These are phyloP conservation scores for Leptobrachium leishanense DNA, from an alignment of 2,113 vertebrate genomes.

Conservation along the genomic window DNA sequence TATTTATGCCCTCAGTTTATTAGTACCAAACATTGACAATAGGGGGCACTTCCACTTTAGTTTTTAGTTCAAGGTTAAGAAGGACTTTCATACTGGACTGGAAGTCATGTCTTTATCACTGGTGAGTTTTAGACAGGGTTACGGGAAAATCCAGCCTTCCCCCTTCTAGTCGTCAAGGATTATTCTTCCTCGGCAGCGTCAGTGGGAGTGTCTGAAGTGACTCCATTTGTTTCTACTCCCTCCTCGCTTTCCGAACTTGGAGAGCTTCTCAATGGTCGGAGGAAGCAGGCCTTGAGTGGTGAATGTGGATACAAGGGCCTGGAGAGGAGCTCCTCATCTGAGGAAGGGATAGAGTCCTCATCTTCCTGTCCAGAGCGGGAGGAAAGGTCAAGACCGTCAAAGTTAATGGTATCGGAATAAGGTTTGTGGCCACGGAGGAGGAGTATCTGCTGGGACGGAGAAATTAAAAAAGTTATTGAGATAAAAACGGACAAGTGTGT, in stretches of 20 bases:
- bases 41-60: neutral
- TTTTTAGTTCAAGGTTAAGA: neutral
- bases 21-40: no score
- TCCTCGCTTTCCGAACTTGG: constrained; percentile 83
- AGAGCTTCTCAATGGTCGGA: constrained; percentile 60
- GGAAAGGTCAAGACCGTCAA: constrained; percentile 79
- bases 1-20: no score
- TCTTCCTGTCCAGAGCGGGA: constrained; percentile 72
- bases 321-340: constrained; percentile 85
- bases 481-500: no score
- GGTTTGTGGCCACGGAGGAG: constrained; percentile 80
- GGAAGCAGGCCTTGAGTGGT: constrained; percentile 69
- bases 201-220: constrained; percentile 28
- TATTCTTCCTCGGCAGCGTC: constrained; percentile 36
- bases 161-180: neutral
- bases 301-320: constrained; percentile 70
- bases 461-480: neutral
- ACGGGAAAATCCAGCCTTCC: neutral
- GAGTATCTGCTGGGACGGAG: constrained; percentile 70
- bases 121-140: neutral
- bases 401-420: constrained; percentile 66
- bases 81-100: neutral
- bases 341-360: constrained; percentile 86
- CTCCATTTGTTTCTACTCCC: constrained; percentile 37
- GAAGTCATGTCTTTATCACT: neutral